Evolutionary conservation across 2,797 vertebrate species (phyloP).

Genomic region (Myioborus melanocephalus): DNA sequence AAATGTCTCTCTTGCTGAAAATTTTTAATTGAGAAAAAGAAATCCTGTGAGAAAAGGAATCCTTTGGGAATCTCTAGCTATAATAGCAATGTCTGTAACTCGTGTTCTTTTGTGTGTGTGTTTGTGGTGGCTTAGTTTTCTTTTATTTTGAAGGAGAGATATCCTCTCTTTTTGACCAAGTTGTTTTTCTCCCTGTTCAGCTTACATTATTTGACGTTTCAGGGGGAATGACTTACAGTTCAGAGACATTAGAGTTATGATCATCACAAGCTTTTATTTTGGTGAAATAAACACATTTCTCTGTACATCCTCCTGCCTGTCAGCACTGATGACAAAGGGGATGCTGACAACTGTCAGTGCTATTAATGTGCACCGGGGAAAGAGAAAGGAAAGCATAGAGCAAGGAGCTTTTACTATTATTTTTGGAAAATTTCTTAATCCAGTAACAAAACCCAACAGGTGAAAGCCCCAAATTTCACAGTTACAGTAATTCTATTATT

Average conservation of each 20-base stretch:
- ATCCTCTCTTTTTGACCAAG: background rate
- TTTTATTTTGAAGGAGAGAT: background rate
- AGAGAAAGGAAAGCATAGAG: background rate
- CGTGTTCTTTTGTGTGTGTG: background rate
- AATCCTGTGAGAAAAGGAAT: background rate
- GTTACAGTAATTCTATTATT: background rate
- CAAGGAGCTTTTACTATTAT: background rate
- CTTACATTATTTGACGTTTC: background rate
- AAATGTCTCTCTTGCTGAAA: background rate
- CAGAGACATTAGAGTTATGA: conserved; percentile 9
- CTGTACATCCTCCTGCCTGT: background rate
- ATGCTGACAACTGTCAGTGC: conserved; percentile 9
- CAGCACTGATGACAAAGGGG: background rate
- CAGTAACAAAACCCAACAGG: background rate
- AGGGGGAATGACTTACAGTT: conserved; percentile 16
- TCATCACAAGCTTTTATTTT: conserved; percentile 12
- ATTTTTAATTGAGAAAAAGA: background rate
- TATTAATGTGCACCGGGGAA: background rate
- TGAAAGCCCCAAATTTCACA: background rate
- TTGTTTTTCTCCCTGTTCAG: background rate
- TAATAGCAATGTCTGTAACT: background rate
- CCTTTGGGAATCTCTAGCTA: background rate
- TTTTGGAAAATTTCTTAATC: background rate
- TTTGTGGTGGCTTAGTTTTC: background rate
- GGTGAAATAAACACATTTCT: conserved; percentile 38